These are phyloP conservation scores for Noctua pronuba DNA, from an alignment of 2,888 invertebrate species.

Conservation along the genomic window DNA sequence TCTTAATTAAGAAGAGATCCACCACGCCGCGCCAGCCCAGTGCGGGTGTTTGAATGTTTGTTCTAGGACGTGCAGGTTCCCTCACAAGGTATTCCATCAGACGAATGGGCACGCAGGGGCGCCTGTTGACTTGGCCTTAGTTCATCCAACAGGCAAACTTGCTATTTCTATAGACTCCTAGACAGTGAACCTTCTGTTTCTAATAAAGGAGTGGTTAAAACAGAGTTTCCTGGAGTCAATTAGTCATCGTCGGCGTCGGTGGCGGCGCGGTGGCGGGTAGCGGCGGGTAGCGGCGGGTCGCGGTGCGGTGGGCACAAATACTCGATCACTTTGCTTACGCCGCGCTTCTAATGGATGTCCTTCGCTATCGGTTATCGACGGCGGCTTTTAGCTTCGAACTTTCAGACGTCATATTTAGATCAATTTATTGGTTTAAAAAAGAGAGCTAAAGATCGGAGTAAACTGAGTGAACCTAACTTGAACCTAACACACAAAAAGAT, in stretches of 20 bases:
- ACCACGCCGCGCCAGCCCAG: background rate
- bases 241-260: background rate
- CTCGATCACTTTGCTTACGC: slow-evolving; percentile 10
- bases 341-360: background rate
- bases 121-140: background rate
- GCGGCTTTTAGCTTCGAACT: background rate
- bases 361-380: background rate
- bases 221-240: slow-evolving; percentile 16
- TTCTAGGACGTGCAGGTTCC: background rate
- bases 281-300: background rate
- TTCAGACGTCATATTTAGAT: background rate
- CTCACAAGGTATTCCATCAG: background rate
- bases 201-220: background rate
- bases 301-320: background rate
- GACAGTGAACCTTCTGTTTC: background rate
- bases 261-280: background rate
- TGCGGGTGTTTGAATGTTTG: background rate
- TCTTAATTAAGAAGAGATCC: background rate
- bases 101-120: background rate
- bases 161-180: background rate
- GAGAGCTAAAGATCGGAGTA: background rate
- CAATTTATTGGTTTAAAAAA: background rate
- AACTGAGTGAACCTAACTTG: background rate
- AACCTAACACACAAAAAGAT: too few relatives aligned
- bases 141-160: background rate